Conservation (phyloP, 2,113 vertebrate species). For the Entosphenus tridentatus region DNA sequence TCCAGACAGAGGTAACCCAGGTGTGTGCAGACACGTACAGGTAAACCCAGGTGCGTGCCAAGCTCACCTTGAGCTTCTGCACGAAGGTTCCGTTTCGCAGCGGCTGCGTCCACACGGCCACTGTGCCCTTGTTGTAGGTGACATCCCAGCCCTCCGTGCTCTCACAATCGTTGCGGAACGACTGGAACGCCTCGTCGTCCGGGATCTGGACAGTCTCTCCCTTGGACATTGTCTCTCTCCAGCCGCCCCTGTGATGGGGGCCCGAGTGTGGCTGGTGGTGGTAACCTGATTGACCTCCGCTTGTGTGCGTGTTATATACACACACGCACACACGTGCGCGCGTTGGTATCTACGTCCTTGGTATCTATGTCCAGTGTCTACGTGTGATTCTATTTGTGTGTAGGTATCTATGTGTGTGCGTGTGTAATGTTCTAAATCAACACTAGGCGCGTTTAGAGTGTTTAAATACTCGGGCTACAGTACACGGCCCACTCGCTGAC, state of each 20-base stretch:
- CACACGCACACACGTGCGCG: too few relatives aligned
- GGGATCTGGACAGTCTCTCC: slow-evolving; percentile 32
- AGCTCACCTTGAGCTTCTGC: slow-evolving; percentile 50
- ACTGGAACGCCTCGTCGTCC: slow-evolving; percentile 41
- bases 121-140: slow-evolving; percentile 36
- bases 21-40: too few relatives aligned
- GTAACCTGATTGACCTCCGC: too few relatives aligned
- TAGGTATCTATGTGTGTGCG: not conserved
- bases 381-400: not conserved
- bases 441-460: too few relatives aligned
- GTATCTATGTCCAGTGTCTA: not conserved
- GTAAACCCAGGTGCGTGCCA: too few relatives aligned
- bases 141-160: slow-evolving; percentile 39
- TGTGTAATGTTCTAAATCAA: not conserved
- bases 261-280: too few relatives aligned
- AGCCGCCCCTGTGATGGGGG: too few relatives aligned
- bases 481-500: too few relatives aligned
- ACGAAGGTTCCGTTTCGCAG: slow-evolving; percentile 30
- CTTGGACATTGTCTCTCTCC: slow-evolving; percentile 12
- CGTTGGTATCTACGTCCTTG: too few relatives aligned
- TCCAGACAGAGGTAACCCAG: too few relatives aligned
- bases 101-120: slow-evolving; percentile 36
- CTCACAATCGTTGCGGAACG: slow-evolving; percentile 43
- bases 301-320: too few relatives aligned
- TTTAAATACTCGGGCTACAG: too few relatives aligned